Conservation (phyloP, 2,888 invertebrate genomes). For the Labia minor region DNA sequence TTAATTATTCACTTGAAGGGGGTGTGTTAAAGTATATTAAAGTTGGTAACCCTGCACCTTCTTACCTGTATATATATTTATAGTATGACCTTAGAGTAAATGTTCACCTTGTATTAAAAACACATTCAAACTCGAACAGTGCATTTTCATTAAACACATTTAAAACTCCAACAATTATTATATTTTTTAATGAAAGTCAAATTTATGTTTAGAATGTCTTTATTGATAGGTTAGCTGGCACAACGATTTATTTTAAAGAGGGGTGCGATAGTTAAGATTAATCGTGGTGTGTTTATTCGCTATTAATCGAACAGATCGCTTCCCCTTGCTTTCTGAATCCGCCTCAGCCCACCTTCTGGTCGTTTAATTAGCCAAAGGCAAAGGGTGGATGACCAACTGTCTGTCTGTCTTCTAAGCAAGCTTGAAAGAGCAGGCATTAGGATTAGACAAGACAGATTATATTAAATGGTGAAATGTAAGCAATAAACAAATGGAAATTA, state of each 20-base stretch:
- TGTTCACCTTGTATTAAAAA: too few species aligned
- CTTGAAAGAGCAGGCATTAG: neutral
- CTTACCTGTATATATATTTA: too few species aligned
- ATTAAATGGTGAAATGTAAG: neutral
- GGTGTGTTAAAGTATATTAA: too few species aligned
- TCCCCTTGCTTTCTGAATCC: neutral
- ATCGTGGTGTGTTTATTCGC: constrained; percentile 7
- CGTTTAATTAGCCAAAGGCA: neutral
- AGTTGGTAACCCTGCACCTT: too few species aligned
- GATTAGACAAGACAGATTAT: neutral
- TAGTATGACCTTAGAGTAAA: too few species aligned
- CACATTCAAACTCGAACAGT: too few species aligned
- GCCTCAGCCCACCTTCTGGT: neutral
- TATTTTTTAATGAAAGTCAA: neutral
- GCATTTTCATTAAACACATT: too few species aligned
- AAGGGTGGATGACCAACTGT: constrained; percentile 7
- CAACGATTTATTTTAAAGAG: constrained; percentile 5
- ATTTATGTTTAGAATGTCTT: neutral
- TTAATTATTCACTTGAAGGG: too few species aligned
- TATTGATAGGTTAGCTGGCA: neutral
- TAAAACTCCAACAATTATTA: neutral
- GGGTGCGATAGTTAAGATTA: constrained; percentile 9
- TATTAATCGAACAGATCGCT: neutral
- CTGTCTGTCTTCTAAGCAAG: neutral
- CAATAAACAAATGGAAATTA: constrained; percentile 7